Evolutionary conservation across 1,140 invertebrate species (phyloP).

Genomic region (Venturia canescens): DNA sequence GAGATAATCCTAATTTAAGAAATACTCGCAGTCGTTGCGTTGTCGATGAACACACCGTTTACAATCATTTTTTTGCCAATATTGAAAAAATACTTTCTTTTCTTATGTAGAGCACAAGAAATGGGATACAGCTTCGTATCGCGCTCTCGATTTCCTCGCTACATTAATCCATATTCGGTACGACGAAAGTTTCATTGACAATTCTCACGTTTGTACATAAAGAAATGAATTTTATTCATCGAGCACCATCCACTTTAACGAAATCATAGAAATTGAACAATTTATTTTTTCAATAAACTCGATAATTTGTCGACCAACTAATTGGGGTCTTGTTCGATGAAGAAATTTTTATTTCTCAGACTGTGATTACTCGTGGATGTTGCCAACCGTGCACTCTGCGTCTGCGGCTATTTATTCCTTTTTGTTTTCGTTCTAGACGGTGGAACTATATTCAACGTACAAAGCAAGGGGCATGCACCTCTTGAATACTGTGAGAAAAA

Average conservation of each 20-base stretch:
- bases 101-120: slow-evolving; percentile 83
- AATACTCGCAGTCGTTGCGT: not conserved
- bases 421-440: slow-evolving; percentile 76
- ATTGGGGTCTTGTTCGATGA: no score
- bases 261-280: no score
- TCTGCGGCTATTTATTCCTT: not conserved
- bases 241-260: no score
- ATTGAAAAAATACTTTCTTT: slow-evolving; percentile 39
- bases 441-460: slow-evolving; percentile 82
- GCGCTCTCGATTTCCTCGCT: slow-evolving; percentile 83
- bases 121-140: slow-evolving; percentile 83
- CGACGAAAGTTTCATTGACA: slow-evolving; percentile 46
- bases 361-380: not conserved
- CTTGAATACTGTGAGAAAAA: slow-evolving; percentile 79
- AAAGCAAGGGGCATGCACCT: slow-evolving; percentile 82
- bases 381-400: not conserved
- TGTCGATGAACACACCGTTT: no score
- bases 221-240: no score
- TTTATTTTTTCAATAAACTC: no score
- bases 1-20: slow-evolving; percentile 1
- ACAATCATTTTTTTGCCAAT: no score
- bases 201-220: no score
- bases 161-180: slow-evolving; percentile 83
- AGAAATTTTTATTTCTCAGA: no score
- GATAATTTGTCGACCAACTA: no score